These are phyloP conservation scores for Penaeus japonicus DNA, from an alignment of 1,140 invertebrate species.

Conservation along the genomic window DNA sequence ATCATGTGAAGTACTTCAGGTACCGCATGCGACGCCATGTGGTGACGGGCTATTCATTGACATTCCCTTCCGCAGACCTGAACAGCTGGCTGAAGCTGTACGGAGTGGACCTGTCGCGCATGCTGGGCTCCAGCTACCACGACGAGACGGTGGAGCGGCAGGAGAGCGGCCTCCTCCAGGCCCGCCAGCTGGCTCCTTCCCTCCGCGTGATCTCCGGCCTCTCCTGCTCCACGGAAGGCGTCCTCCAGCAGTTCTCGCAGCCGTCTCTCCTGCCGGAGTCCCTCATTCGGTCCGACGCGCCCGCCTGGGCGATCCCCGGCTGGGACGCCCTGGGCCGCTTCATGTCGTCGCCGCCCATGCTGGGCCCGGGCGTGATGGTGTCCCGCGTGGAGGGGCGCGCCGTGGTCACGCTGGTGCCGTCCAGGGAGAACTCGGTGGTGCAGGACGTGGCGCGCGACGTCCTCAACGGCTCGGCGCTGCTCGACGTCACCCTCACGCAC, in stretches of 20 bases:
- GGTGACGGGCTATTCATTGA: too few relatives aligned
- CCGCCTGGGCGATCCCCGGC: constrained; percentile 74
- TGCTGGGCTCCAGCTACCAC: constrained; percentile 83
- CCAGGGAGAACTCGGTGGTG: constrained; percentile 85
- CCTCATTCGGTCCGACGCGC: constrained; percentile 68
- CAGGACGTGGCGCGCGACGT: constrained; percentile 92
- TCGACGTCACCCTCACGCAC: constrained; percentile 91
- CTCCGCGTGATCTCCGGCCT: constrained; percentile 84
- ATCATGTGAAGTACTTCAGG: too few relatives aligned
- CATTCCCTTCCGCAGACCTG: too few relatives aligned
- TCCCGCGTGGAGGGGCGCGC: constrained; percentile 79
- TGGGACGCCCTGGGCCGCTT: constrained; percentile 67
- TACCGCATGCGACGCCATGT: too few relatives aligned
- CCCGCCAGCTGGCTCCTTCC: constrained; percentile 77
- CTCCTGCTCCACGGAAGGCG: constrained; percentile 73
- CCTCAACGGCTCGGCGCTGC: constrained; percentile 90
- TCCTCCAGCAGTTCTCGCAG: constrained; percentile 49
- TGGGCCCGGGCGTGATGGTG: constrained; percentile 88
- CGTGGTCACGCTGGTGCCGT: constrained; percentile 76
- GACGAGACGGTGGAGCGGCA: constrained; percentile 59
- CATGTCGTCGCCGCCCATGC: constrained; percentile 82
- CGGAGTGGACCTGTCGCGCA: constrained; percentile 84
- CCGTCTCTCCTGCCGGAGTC: constrained; percentile 48
- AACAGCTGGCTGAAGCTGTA: constrained; percentile 86
- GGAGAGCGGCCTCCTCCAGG: constrained; percentile 62